phyloP scores from a whole-genome alignment of 2,888 invertebrate genomes.

The Luperina testacea region DNA sequence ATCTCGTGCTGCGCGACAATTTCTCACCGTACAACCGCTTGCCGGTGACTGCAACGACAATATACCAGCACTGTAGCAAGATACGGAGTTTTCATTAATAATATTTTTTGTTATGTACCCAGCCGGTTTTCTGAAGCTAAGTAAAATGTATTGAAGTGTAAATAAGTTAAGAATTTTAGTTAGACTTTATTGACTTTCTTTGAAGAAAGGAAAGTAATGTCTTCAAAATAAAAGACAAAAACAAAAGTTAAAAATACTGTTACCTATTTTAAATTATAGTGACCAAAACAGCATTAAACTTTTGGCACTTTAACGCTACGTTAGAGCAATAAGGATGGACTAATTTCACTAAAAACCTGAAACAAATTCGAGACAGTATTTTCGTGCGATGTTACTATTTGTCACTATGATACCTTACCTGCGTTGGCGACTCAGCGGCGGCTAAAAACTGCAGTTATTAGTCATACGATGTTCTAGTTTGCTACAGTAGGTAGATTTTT shows the following conservation, averaged over 20 bases:
- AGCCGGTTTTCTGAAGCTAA: constrained; percentile 15
- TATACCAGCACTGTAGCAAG: constrained; percentile 41
- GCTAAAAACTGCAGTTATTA: constrained; percentile 29
- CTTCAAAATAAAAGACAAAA: neutral
- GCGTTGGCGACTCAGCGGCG: constrained; percentile 19
- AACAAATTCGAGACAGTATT: constrained; percentile 23
- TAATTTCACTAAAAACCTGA: constrained; percentile 17
- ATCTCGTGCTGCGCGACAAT: constrained; percentile 65
- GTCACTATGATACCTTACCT: constrained; percentile 5
- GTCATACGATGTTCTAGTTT: constrained; percentile 10
- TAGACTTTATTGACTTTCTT: neutral
- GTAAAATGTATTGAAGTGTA: constrained; percentile 17
- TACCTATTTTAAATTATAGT: neutral
- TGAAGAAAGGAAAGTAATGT: neutral
- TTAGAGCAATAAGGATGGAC: neutral
- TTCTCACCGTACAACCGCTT: constrained; percentile 67
- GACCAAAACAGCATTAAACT: neutral
- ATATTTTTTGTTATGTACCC: constrained; percentile 32
- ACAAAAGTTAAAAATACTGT: neutral
- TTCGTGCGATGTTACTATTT: constrained; percentile 27
- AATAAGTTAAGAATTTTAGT: neutral
- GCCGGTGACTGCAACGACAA: constrained; percentile 61
- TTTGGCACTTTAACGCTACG: neutral
- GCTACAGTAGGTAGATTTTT: neutral
- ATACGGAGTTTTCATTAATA: constrained; percentile 52